Percentiles rank a stretch among this genome's conserved stretches.
phyloP scores from a whole-genome alignment of 2,888 invertebrate species.

The Drepanosiphum platanoidis region DNA sequence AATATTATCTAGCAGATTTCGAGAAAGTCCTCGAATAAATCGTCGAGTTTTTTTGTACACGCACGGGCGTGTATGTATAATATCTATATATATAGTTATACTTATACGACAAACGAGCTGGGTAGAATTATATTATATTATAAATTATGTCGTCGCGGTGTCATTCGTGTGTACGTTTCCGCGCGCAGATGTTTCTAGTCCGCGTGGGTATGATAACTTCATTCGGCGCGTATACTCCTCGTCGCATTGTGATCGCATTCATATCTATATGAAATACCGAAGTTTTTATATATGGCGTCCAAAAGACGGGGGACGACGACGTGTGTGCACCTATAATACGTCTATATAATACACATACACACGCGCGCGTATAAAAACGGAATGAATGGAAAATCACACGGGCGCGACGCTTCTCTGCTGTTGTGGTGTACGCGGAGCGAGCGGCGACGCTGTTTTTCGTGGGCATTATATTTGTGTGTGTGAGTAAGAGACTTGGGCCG shows the following conservation, averaged over 20 bases:
- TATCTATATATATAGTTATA: background rate
- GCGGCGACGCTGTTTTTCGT: slow-evolving; percentile 6
- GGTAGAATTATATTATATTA: slow-evolving; percentile 26
- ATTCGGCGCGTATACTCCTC: slow-evolving; percentile 13
- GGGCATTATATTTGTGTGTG: background rate
- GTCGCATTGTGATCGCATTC: slow-evolving; percentile 46
- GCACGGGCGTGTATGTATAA: background rate
- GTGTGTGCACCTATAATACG: background rate
- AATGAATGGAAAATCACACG: slow-evolving; percentile 49
- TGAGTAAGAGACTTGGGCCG: slow-evolving; percentile 12
- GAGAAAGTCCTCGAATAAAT: background rate
- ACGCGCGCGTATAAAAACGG: background rate
- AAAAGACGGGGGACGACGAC: slow-evolving; percentile 5
- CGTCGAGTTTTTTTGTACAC: too few species aligned
- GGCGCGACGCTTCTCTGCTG: slow-evolving; percentile 11
- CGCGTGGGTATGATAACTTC: slow-evolving; percentile 51
- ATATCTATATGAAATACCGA: slow-evolving; percentile 15
- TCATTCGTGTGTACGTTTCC: slow-evolving; percentile 28
- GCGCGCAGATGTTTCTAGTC: slow-evolving; percentile 44
- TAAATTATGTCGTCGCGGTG: slow-evolving; percentile 51
- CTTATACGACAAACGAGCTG: background rate
- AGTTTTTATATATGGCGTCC: slow-evolving; percentile 16
- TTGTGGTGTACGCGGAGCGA: background rate
- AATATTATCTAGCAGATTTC: background rate
- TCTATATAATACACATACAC: background rate